Conservation (phyloP, 37 sponge, comb jelly and placozoan species). For the Halisarca cf. caerulea region DNA sequence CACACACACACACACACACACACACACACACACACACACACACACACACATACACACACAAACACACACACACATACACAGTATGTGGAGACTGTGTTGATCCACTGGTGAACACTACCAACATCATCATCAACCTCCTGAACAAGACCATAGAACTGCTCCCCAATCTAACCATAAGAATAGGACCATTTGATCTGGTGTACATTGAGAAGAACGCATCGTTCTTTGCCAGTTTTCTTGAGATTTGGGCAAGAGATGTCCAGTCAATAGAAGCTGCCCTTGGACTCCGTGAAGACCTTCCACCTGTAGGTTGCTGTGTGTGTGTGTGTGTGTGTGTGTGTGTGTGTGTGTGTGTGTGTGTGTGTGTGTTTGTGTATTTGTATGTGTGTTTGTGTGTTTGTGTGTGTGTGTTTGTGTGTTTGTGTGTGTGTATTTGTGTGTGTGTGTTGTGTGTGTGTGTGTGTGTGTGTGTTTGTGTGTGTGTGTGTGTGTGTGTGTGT, state of each 20-base stretch:
- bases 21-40: background rate
- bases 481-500: background rate
- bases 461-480: too few relatives aligned
- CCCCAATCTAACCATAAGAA: conserved; percentile 21
- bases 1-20: background rate
- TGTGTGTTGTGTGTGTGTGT: background rate
- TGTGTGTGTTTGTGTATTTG: too few relatives aligned
- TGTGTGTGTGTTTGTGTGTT: too few relatives aligned
- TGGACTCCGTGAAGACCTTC: background rate
- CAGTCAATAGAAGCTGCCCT: background rate
- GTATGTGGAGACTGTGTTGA: conserved; percentile 24
- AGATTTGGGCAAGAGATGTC: background rate
- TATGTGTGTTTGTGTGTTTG: background rate
- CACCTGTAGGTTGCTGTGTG: background rate
- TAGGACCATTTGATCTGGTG: background rate
- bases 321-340: too few relatives aligned
- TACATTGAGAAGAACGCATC: background rate
- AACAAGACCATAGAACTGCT: conserved; percentile 6
- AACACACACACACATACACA: background rate
- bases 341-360: too few relatives aligned
- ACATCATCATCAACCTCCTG: background rate
- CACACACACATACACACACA: background rate
- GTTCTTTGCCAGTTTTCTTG: background rate
- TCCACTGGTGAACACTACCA: background rate
- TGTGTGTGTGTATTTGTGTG: too few relatives aligned